Conservation (phyloP, 2,797 vertebrate genomes). For the Atherinosoma microstoma region DNA sequence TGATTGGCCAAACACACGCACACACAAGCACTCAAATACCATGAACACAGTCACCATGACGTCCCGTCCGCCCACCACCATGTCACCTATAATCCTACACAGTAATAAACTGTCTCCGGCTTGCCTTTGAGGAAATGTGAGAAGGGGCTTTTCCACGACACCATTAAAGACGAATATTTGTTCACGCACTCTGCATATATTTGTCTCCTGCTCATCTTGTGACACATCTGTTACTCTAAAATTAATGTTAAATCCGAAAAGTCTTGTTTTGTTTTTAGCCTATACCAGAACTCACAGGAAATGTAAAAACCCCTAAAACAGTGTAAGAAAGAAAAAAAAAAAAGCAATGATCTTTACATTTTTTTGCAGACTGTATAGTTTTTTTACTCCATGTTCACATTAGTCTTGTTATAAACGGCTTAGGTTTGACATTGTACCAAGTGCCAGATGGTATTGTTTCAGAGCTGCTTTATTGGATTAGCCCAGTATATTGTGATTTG, state of each 20-base stretch:
- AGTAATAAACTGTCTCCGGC: conserved; percentile 8
- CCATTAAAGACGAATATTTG: conserved; percentile 22
- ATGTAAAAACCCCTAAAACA: neutral
- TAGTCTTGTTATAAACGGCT: neutral
- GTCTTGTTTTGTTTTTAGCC: no score
- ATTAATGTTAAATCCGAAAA: neutral
- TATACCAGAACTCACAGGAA: conserved; percentile 6
- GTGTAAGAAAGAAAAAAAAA: neutral
- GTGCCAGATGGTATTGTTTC: conserved; percentile 1
- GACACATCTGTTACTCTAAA: conserved; percentile 42
- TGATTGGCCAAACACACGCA: conserved; percentile 8
- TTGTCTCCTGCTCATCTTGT: conserved; percentile 36
- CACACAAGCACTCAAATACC: neutral
- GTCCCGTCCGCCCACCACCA: conserved; percentile 25
- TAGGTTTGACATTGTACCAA: neutral
- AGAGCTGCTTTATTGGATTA: conserved; percentile 8
- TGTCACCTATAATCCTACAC: conserved; percentile 54
- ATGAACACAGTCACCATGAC: conserved; percentile 33
- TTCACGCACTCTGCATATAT: conserved; percentile 26
- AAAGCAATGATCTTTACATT: neutral
- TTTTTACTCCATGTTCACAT: neutral
- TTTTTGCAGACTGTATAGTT: neutral
- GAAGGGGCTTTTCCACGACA: conserved; percentile 29
- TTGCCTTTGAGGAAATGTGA: conserved; percentile 22
- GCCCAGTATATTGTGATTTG: conserved; percentile 8